Base-by-base conservation (phyloP, 1,140 invertebrate genomes). In the Liolophura sinensis region DNA sequence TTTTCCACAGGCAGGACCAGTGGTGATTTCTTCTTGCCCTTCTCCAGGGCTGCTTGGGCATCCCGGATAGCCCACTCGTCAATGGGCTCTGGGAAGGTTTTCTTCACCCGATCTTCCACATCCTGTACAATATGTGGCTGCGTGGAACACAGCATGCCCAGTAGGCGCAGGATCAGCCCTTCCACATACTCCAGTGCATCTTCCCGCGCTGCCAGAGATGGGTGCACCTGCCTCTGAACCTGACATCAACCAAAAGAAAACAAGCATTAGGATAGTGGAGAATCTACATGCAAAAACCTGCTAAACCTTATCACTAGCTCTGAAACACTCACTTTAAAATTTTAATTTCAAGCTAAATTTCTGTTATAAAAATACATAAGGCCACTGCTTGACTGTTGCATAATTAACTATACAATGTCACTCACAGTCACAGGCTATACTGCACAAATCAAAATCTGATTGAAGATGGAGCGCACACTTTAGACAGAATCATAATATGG, bases 121-220 rank as follows among this genome's bases (percentile, higher is more conserved):
- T 97, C 95, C 62, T 84, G 79, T 15, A 85, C 79, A 16, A 78
- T 82, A 70, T 88, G 87, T 56, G 92, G 91, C 52, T 87, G 82
- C 51, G 93, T 92, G 70, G 91, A 91, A 85, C 93, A 96, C 40
- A 98, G 87, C 89, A 93, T 93, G 3, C 90, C 91, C 73, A 98
- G 85, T 50, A 98, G 88, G 64, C 93, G 90, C 20, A 98, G 86
- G 77, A 96, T 95, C 54, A 98, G 88, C 65, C 90, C 91, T 85
- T 98, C 96, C 56, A 98, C 93, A 83, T 96, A 97, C 62, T 94
- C 89, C 71, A 98, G 86, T 0, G 95, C 95, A 87, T 96, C 95
- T 73, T 96, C 92, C 77, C 92, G 89, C 24, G 93, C 93, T 69
- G 88, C 90, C 75, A 98, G 85, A 52, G 90, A 90, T 12, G 93